Evolutionary conservation across 2,113 vertebrate species (phyloP).

Genomic region (Anas platyrhynchos): DNA sequence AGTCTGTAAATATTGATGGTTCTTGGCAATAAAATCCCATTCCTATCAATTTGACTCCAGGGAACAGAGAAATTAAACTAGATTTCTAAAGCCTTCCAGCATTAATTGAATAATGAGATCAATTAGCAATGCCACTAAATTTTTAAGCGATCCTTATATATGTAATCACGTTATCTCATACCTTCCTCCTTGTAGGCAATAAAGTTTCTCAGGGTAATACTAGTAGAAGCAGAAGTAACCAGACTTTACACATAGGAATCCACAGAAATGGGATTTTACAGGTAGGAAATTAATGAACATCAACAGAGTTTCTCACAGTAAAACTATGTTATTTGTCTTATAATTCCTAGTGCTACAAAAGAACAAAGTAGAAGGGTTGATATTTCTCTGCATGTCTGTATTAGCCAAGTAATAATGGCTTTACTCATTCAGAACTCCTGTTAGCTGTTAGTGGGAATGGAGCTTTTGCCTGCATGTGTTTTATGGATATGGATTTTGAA

Average conservation of each 20-base stretch:
- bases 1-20: slow-evolving; percentile 40
- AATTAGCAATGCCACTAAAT: slow-evolving; percentile 55
- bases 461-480: background rate
- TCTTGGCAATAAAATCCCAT: slow-evolving; percentile 41
- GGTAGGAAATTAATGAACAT: background rate
- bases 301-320: background rate
- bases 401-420: background rate
- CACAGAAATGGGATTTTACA: background rate
- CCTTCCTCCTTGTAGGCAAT: background rate
- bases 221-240: background rate
- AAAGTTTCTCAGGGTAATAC: slow-evolving; percentile 10
- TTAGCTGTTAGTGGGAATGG: background rate
- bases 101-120: slow-evolving; percentile 61
- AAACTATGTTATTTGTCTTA: background rate
- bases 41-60: slow-evolving; percentile 17
- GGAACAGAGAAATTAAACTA: slow-evolving; percentile 44
- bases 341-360: background rate
- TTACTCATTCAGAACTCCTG: background rate
- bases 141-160: slow-evolving; percentile 10
- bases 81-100: slow-evolving; percentile 29
- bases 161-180: background rate
- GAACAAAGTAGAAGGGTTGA: background rate
- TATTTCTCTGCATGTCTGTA: background rate
- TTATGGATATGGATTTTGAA: background rate
- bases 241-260: background rate